phyloP scores from a whole-genome alignment of 1,140 invertebrate genomes.

The Fopius arisanus region DNA sequence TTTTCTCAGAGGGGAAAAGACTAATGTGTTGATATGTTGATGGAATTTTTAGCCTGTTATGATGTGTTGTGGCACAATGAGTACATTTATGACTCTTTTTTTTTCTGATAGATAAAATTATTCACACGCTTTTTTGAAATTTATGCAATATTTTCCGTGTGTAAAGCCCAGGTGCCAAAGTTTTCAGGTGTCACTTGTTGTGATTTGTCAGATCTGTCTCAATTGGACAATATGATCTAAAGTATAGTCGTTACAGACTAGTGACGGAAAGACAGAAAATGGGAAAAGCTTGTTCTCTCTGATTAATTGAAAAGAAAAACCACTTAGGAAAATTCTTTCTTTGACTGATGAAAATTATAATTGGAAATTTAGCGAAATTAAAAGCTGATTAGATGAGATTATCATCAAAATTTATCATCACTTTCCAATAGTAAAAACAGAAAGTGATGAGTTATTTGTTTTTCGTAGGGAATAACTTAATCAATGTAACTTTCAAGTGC shows the following conservation, averaged over 20 bases:
- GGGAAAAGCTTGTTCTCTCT: background rate
- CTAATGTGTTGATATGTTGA: background rate
- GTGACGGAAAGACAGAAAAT: background rate
- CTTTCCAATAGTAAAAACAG: background rate
- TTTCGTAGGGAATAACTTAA: background rate
- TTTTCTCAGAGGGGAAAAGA: background rate
- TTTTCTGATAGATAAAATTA: background rate
- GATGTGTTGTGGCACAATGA: background rate
- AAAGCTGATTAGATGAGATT: background rate
- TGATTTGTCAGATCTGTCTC: background rate
- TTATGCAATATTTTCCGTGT: background rate
- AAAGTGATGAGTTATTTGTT: background rate
- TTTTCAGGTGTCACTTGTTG: background rate
- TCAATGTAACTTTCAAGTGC: constrained; percentile 41
- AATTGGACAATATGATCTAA: background rate
- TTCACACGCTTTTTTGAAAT: background rate
- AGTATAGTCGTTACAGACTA: background rate
- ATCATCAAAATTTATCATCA: background rate
- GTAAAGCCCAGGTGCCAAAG: background rate
- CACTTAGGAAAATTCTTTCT: no score
- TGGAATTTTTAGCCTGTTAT: background rate
- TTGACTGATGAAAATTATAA: background rate
- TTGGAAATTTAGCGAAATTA: background rate
- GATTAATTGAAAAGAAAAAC: no score
- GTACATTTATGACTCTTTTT: background rate